phyloP scores from a whole-genome alignment of 2,113 vertebrate species.

The Pristiophorus japonicus region DNA sequence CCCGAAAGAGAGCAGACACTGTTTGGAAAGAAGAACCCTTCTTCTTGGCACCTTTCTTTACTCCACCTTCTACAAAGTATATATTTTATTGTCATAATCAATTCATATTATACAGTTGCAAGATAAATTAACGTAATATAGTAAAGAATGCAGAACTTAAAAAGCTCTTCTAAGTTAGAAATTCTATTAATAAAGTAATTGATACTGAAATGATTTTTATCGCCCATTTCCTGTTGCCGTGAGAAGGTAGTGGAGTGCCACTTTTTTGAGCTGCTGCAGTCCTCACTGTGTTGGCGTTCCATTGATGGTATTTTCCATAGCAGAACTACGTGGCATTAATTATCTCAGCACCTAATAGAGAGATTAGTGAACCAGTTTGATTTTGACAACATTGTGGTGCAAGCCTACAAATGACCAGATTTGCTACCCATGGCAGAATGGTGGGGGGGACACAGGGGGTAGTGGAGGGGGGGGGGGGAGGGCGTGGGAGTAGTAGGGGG shows the following conservation, averaged over 20 bases:
- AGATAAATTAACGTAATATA: not conserved
- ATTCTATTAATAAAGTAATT: too few species aligned
- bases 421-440: not conserved
- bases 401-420: not conserved
- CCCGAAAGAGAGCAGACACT: constrained; percentile 84
- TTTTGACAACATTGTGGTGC: not conserved
- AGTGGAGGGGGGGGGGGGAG: not conserved
- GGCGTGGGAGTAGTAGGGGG: not conserved
- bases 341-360: not conserved
- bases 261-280: not conserved
- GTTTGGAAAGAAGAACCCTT: constrained; percentile 95
- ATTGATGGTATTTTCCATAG: not conserved
- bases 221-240: not conserved
- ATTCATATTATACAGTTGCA: not conserved
- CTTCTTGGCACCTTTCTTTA: constrained; percentile 79
- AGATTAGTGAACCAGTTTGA: not conserved
- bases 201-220: too few species aligned
- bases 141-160: not conserved
- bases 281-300: not conserved
- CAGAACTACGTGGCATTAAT: not conserved
- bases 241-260: not conserved
- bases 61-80: constrained; percentile 44
- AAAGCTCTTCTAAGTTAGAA: too few species aligned
- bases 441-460: not conserved
- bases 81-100: not conserved